Evolutionary conservation across 2,888 invertebrate genomes (phyloP).

Genomic region (Molanna angustata): DNA sequence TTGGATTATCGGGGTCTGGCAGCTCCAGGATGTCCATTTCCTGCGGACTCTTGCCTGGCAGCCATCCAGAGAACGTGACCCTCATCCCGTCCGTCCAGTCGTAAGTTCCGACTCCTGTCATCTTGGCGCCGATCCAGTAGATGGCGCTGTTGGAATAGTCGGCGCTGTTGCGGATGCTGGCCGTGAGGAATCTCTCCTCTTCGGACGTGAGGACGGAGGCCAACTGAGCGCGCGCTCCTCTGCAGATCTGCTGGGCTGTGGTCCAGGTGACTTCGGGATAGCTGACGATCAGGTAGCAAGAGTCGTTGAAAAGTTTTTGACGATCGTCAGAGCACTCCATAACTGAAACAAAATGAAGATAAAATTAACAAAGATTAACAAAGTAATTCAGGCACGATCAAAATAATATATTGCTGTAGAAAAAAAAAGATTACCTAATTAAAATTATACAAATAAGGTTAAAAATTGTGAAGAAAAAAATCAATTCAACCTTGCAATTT

Average conservation of each 20-base stretch:
- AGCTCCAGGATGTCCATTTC: slow-evolving; percentile 38
- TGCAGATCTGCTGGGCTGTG: slow-evolving; percentile 67
- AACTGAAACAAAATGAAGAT: slow-evolving; percentile 47
- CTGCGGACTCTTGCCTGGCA: slow-evolving; percentile 53
- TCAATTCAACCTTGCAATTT: too few species aligned
- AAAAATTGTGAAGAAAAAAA: too few species aligned
- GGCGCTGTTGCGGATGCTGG: slow-evolving; percentile 64
- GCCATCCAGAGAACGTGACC: slow-evolving; percentile 63
- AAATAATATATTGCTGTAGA: too few species aligned
- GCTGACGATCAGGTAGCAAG: slow-evolving; percentile 74
- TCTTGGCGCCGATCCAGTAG: slow-evolving; percentile 71
- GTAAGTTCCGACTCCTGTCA: slow-evolving; percentile 48
- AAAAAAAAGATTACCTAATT: too few species aligned
- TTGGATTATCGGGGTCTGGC: slow-evolving; percentile 34
- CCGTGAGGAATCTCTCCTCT: slow-evolving; percentile 68
- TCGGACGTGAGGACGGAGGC: slow-evolving; percentile 66
- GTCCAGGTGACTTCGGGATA: slow-evolving; percentile 76
- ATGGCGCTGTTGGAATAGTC: slow-evolving; percentile 71
- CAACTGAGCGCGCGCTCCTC: slow-evolving; percentile 67
- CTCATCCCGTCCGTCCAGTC: slow-evolving; percentile 66
- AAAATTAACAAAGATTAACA: background rate
- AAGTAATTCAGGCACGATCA: too few species aligned
- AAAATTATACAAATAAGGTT: too few species aligned
- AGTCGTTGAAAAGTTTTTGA: slow-evolving; percentile 65
- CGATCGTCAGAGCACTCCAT: slow-evolving; percentile 70